These are phyloP conservation scores for Phoebastria nigripes DNA, from an alignment of 2,797 vertebrate species.

Conservation along the genomic window DNA sequence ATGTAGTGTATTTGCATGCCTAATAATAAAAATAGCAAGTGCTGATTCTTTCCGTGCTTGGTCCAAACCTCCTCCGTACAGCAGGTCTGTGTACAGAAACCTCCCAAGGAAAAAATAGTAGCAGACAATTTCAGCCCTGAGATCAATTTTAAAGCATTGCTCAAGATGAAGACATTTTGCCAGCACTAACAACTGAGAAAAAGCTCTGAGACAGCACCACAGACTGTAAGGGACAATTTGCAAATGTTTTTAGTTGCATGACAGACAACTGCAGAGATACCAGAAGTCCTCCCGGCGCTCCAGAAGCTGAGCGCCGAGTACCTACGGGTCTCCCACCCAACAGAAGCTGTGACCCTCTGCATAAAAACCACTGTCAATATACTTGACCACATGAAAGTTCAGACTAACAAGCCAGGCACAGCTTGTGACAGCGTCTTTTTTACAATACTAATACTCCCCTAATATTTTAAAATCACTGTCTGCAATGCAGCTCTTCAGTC, in stretches of 20 bases:
- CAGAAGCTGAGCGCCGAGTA: background rate
- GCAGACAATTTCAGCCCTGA: background rate
- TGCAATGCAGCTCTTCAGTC: background rate
- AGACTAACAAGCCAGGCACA: background rate
- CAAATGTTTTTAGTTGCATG: background rate
- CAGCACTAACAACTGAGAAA: background rate
- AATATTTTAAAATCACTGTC: background rate
- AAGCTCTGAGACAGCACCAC: background rate
- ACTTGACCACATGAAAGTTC: background rate
- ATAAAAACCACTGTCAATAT: background rate
- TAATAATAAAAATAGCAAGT: background rate
- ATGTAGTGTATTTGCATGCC: background rate
- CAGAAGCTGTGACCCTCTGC: background rate
- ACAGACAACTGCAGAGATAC: background rate
- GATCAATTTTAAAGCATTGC: background rate
- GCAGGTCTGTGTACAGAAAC: fast-evolving
- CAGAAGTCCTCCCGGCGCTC: background rate
- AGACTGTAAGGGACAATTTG: background rate
- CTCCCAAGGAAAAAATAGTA: background rate
- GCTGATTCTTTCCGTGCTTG: background rate
- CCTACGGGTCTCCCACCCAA: background rate
- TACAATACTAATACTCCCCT: background rate
- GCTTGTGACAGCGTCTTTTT: background rate
- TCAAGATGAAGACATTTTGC: background rate
- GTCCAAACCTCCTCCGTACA: background rate